Evolutionary conservation across 2,797 vertebrate genomes (phyloP).

Genomic region (Catamblyrhynchus diadema): DNA sequence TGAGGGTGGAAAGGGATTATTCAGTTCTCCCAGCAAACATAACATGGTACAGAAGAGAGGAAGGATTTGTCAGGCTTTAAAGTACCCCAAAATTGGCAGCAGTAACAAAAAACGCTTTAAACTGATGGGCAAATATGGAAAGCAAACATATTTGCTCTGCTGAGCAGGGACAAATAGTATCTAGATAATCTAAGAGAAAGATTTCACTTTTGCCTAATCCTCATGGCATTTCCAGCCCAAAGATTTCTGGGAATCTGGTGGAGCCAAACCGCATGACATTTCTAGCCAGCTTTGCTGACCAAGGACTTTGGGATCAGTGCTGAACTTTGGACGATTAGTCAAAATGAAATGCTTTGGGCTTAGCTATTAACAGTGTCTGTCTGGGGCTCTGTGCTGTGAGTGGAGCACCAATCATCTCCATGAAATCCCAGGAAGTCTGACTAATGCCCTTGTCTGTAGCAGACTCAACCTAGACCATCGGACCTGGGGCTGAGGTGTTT

Average conservation of each 20-base stretch:
- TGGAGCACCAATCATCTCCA: background rate
- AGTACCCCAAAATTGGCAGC: slow-evolving; percentile 20
- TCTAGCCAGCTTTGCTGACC: slow-evolving; percentile 49
- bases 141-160: slow-evolving; percentile 34
- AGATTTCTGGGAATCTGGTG: slow-evolving; percentile 44
- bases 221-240: slow-evolving; percentile 47
- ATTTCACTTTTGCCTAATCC: slow-evolving; percentile 48
- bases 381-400: background rate
- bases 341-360: slow-evolving; percentile 35
- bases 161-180: slow-evolving; percentile 41
- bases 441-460: background rate
- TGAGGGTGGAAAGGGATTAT: background rate
- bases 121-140: slow-evolving; percentile 39
- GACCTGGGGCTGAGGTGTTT: background rate
- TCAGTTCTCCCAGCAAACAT: background rate
- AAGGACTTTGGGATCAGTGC: slow-evolving; percentile 29
- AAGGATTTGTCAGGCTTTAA: slow-evolving; percentile 34
- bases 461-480: background rate
- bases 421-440: background rate
- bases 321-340: slow-evolving; percentile 49
- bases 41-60: background rate
- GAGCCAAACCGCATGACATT: background rate
- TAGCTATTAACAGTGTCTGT: slow-evolving; percentile 28
- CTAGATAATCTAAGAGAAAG: slow-evolving; percentile 25
- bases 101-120: slow-evolving; percentile 22